Percentiles rank a stretch among this genome's conserved stretches.
Conservation (phyloP, 1,140 invertebrate species). For the Drosophila teissieri region DNA sequence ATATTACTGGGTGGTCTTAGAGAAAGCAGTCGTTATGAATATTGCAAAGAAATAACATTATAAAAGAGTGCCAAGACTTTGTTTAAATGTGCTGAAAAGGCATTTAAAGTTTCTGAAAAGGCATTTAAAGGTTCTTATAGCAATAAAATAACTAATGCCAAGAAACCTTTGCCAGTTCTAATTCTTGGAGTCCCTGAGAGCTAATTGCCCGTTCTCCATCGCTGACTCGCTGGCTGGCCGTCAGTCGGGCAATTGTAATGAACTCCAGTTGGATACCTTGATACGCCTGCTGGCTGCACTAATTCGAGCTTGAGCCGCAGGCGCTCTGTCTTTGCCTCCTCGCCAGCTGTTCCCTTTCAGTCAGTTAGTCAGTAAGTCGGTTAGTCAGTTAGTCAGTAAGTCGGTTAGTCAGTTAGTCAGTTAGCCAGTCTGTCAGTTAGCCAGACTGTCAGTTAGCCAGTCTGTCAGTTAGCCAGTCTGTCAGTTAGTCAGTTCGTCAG, state of each 20-base stretch:
- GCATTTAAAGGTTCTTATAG: too few species aligned
- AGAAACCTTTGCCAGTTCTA: slow-evolving; percentile 22
- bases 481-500: neutral
- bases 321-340: slow-evolving; percentile 51
- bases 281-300: slow-evolving; percentile 72
- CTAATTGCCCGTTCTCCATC: slow-evolving; percentile 47
- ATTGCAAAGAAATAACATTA: too few species aligned
- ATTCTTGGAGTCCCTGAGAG: slow-evolving; percentile 20
- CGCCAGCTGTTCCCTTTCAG: slow-evolving; percentile 53
- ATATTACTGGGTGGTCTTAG: neutral
- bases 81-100: neutral
- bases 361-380: slow-evolving; percentile 2
- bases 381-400: neutral
- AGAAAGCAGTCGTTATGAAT: too few species aligned
- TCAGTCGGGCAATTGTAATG: slow-evolving; percentile 19
- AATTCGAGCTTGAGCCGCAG: slow-evolving; percentile 62
- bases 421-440: too few species aligned
- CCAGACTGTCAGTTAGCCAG: too few species aligned
- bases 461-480: too few species aligned
- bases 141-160: neutral
- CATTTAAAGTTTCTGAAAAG: neutral
- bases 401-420: neutral
- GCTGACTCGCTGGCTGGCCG: slow-evolving; percentile 29
- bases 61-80: too few species aligned
- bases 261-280: slow-evolving; percentile 35